Base-by-base conservation (phyloP, 2,797 vertebrate species). In the Botia almorhae region DNA sequence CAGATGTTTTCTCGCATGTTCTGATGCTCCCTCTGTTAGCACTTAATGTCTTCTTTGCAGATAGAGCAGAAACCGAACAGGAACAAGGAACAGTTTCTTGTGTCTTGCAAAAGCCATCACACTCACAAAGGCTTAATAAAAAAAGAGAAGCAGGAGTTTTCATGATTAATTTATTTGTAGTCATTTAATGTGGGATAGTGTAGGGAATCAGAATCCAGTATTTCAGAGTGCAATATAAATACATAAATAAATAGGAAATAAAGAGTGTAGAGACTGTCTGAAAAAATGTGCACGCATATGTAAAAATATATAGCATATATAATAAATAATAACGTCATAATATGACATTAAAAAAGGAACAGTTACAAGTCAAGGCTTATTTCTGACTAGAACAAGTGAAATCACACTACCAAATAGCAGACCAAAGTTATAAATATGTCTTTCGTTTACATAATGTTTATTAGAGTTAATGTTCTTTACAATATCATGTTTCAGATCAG, bases 1-100 rank as follows among this genome's bases (percentile, higher is more conserved):
- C 92, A 93, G 90, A 93, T 93, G 92, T 92, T 87, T 60, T 50
- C 81, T 65, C 84, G 78, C 85, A 67, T 81, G 82, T 82, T 84
- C 86, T 81, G 85, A 76, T 2, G 87, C 87, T 85, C 87, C 43
- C 46, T 77, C 43, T 80, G 82, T 84, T 78, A 89, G 88, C 83
- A 75, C 83, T 87, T 78, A 72, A 76, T 85, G 61, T 83, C 36
- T 26, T 71, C 61, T 81, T 81, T 64, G 17, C 75, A 78, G 81
- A 64, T 64, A 39, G 53, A 12, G 69, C 58, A 60, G 55, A 46
- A 39, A 69, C 48, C 51, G 67, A 61, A 74, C 58, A 60, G 60
- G 51, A 48, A 69, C 48, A 58, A 29, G 29, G 67, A 61, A 74
- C 36, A 39, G 21, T 56, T 71, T 29, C 73, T 75, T 48, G 16